Evolutionary conservation across 2,113 vertebrate species (phyloP).

Genomic region (Salvelinus namaycush): DNA sequence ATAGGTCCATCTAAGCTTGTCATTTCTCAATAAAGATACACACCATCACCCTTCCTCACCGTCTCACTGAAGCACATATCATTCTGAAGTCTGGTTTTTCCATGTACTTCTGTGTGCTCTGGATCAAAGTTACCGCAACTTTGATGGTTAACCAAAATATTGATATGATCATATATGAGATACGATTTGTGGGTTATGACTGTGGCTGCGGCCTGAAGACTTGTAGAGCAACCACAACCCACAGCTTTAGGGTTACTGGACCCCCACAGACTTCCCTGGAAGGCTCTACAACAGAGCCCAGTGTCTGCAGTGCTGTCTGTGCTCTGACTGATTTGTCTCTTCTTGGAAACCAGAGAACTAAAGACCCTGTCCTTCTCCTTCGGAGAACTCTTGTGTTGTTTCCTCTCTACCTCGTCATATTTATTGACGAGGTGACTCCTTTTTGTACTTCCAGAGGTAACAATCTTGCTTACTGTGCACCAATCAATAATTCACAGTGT

Average conservation of each 20-base stretch:
- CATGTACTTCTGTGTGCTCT: neutral
- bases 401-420: conserved; percentile 22
- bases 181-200: no score
- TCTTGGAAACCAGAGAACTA: neutral
- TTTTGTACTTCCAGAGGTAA: conserved; percentile 34
- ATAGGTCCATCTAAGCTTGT: no score
- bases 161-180: no score
- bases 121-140: conserved; percentile 15
- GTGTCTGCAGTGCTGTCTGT: neutral
- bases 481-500: conserved; percentile 47
- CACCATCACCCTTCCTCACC: neutral
- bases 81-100: conserved; percentile 22
- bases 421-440: conserved; percentile 41
- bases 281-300: neutral
- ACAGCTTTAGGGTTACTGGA: no score
- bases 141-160: no score
- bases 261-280: no score
- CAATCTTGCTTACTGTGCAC: conserved; percentile 38
- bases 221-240: no score
- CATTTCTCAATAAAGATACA: no score
- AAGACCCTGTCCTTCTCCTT: conserved; percentile 7
- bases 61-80: neutral
- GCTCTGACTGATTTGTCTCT: conserved; percentile 4
- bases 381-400: neutral
- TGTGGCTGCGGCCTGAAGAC: no score